phyloP scores from a whole-genome alignment of 53 echinoderm and acorn worm species.

The Arbacia lixula region DNA sequence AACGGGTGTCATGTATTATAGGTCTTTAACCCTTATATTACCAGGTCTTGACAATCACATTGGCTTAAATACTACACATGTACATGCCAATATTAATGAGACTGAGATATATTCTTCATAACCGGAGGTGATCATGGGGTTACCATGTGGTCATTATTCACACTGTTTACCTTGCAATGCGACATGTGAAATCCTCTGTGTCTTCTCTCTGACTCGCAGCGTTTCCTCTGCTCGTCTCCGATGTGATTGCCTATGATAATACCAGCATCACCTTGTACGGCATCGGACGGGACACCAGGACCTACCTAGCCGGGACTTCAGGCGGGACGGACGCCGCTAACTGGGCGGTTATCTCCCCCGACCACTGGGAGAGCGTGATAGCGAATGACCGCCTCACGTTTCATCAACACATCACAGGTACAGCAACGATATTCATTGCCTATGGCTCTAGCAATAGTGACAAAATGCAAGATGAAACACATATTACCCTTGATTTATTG shows the following conservation, averaged over 20 bases:
- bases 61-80: too few relatives aligned
- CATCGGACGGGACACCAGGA: not conserved
- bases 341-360: conserved; percentile 12
- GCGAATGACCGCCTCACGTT: not conserved
- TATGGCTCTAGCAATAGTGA: not conserved
- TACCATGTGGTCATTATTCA: not conserved
- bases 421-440: not conserved
- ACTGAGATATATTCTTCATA: not conserved
- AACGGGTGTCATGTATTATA: too few relatives aligned
- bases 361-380: not conserved
- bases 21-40: too few relatives aligned
- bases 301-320: not conserved
- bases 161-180: not conserved
- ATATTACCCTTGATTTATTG: too few relatives aligned
- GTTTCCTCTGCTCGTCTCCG: not conserved
- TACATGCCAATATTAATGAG: too few relatives aligned
- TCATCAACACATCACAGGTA: not conserved
- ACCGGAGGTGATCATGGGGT: not conserved
- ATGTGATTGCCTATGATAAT: conserved; percentile 7
- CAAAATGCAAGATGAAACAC: too few relatives aligned
- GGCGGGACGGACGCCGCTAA: not conserved
- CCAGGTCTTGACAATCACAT: too few relatives aligned
- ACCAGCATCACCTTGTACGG: not conserved
- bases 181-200: not conserved
- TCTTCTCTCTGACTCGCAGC: not conserved